phyloP scores from a whole-genome alignment of 2,888 invertebrate species.

The Lacanobia wlatinum region DNA sequence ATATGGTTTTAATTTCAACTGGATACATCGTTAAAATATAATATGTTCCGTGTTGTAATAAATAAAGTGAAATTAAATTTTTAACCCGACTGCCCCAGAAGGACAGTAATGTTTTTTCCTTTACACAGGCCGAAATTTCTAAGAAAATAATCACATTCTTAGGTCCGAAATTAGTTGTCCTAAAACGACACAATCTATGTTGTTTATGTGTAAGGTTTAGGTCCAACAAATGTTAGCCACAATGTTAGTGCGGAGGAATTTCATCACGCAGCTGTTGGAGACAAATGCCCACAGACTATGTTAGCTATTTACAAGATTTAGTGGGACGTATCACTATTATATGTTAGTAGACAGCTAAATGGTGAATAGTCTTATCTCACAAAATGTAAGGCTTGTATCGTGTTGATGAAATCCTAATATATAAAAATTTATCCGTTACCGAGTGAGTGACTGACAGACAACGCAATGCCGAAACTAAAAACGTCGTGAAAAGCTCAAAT shows the following conservation, averaged over 20 bases:
- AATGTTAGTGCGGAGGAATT: slow-evolving; percentile 51
- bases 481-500: too few relatives aligned
- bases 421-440: too few relatives aligned
- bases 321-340: slow-evolving; percentile 15
- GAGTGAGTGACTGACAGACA: too few relatives aligned
- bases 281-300: slow-evolving; percentile 49
- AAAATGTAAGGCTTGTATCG: too few relatives aligned
- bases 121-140: background rate
- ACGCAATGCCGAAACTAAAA: too few relatives aligned
- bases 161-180: slow-evolving; percentile 5
- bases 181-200: slow-evolving; percentile 15
- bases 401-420: too few relatives aligned
- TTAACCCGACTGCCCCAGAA: too few relatives aligned
- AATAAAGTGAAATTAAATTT: too few relatives aligned
- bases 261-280: slow-evolving; percentile 49
- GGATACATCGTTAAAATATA: too few relatives aligned
- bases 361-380: background rate
- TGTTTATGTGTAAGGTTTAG: slow-evolving; percentile 11
- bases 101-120: background rate
- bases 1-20: too few relatives aligned
- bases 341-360: slow-evolving; percentile 1
- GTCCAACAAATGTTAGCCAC: slow-evolving; percentile 31
- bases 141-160: slow-evolving; percentile 17
- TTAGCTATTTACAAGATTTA: slow-evolving; percentile 52
- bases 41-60: too few relatives aligned